Base-by-base conservation (phyloP, 2,888 invertebrate species). In the Morpho helenor region DNA sequence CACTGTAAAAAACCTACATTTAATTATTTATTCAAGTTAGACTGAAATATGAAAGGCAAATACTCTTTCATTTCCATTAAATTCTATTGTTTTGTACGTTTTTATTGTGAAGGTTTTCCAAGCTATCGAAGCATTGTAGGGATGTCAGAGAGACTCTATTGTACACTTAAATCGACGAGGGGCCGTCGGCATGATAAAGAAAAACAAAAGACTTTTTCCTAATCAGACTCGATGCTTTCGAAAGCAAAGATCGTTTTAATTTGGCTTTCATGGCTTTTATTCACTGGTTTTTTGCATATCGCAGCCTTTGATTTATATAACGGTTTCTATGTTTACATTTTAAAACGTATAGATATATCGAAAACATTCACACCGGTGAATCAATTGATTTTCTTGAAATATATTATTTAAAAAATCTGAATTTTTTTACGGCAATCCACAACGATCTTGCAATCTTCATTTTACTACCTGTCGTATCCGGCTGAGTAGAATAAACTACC, bases 21-120 rank as follows among this genome's bases (percentile, higher is more conserved):
- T 40, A 7, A 43, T 31, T 47, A n/a, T 22, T 23, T 22, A 7
- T 48, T 48, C 7, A 8, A 7, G 3, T 46, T 16, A 42, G 56
- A 60, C 51, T 55, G 54, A 59, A 57, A 57, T 57, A 51, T 63
- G 60, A 62, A 62, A 64, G 72, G 70, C 71, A 79, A 76, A 79
- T 77, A 73, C 76, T 79, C 80, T 76, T 80, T 76, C 76, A 76
- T 80, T 84, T 79, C 72, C 75, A 77, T 81, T 79, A 69, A 74
- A 74, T 77, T 75, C 74, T 76, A 80, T 82, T 84, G 79, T 83
- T 79, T 79, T 74, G 71, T 75, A 75, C 74, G 75, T 84, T 82
- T 84, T 82, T 83, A 82, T 85, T 85, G 82, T 84, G 75, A 76
- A 73, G 75, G 74, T 79, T 82, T 82, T 83, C 82, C 81, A 80